Evolutionary conservation across 2,888 invertebrate species (phyloP), one percentile per base, ranked within the genome.

Genomic region (Acrocyrtus sp.): DNA sequence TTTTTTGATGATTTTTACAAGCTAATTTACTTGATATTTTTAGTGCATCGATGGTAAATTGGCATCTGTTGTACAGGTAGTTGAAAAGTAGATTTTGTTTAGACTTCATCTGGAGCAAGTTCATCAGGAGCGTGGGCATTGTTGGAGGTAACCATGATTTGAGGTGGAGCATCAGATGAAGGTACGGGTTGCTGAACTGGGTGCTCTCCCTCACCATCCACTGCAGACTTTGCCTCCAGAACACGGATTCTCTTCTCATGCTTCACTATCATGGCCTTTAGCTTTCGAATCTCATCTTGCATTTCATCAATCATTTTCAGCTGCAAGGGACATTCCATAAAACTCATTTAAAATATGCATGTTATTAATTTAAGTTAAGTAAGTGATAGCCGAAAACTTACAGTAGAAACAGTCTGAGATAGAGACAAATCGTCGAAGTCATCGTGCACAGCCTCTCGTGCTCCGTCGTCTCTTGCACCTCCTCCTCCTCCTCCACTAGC

Each of bases 211-310:
- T 67, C 62, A 2, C 70, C 54, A 15, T 68, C 77, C 15, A 72
- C 74, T 19, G 68, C 75, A 48, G 76, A 69, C 67, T 76, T 79
- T 27, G 91, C 91, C 83, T 94, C 93, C 10, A 93, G 85, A 3
- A 92, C 90, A 41, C 92, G 88, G 84, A 94, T 93, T 61, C 93
- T 87, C 81, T 94, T 95, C 86, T 96, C 96, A 83, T 96, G 96
- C 83, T 95, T 95, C 26, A 96, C 93, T 81, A 96, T 94, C 85
- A 96, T 93, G n/a, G 95, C 92, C 83, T 96, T 96, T 79, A 96
- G 86, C 84, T 95, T 95, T 70, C 95, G 90, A 81, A 96, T 94
- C 85, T 95, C 95, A 83, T 95, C 94, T 45, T 91, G 89, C 81
- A 94, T 89, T 83, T 94, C 94, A 81, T 93, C 93, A 19, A 95